Evolutionary conservation across 2,797 vertebrate species (phyloP).

Genomic region (Bradypus variegatus): DNA sequence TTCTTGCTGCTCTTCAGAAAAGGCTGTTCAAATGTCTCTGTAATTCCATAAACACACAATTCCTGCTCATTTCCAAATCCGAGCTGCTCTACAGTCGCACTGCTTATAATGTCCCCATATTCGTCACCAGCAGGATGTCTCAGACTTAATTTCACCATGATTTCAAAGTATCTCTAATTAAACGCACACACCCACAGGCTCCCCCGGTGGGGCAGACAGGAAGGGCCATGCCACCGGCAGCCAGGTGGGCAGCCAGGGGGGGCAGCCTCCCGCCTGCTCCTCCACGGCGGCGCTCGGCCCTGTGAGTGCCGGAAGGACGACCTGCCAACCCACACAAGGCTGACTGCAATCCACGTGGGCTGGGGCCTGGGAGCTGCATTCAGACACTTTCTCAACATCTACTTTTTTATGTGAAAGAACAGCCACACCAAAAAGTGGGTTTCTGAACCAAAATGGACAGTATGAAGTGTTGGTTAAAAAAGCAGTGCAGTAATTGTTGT

Average conservation of each 20-base stretch:
- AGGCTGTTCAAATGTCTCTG: neutral
- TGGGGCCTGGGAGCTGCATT: fast-evolving
- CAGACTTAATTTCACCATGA: neutral
- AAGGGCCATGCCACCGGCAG: neutral
- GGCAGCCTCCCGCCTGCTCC: neutral
- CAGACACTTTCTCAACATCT: neutral
- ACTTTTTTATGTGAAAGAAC: neutral
- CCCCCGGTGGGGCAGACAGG: neutral
- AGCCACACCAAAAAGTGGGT: neutral
- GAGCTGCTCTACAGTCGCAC: neutral
- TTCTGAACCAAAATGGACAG: neutral
- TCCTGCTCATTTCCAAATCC: neutral
- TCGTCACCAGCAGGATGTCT: fast-evolving
- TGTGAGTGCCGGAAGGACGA: no score
- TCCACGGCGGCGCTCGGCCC: neutral
- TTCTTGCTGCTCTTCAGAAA: neutral
- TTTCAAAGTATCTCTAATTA: neutral
- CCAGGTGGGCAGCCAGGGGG: neutral
- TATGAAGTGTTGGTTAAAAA: fast-evolving
- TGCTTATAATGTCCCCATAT: neutral
- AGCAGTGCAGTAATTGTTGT: fast-evolving
- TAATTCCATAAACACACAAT: neutral
- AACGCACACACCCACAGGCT: neutral
- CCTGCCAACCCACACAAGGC: no score
- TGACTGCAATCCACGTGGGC: fast-evolving